phyloP scores from a whole-genome alignment of 1,140 invertebrate species.

The Alviniconcha marisindica region DNA sequence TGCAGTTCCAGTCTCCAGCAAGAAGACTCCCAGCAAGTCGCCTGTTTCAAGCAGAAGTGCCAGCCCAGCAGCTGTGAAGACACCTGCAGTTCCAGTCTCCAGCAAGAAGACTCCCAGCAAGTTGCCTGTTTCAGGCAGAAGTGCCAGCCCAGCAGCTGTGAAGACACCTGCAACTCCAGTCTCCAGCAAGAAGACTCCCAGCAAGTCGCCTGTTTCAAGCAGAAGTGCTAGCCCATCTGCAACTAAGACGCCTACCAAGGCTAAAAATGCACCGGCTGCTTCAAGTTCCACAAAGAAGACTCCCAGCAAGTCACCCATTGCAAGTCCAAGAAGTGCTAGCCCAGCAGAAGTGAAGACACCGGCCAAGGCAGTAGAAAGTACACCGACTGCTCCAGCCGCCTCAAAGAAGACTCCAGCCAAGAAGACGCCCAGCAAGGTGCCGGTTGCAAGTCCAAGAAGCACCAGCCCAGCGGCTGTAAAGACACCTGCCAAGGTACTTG shows the following conservation, averaged over 20 bases:
- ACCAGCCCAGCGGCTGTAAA: constrained; percentile 3
- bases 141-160: too few species aligned
- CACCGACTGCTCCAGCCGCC: neutral
- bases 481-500: neutral
- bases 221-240: too few species aligned
- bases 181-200: too few species aligned
- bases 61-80: constrained; percentile 24
- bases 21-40: neutral
- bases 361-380: too few species aligned
- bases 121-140: too few species aligned
- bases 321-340: neutral
- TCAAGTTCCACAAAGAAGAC: constrained; percentile 27
- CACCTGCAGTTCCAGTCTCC: too few species aligned
- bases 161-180: too few species aligned
- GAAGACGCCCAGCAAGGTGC: neutral
- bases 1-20: neutral
- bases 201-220: too few species aligned
- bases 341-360: neutral
- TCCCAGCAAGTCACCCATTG: constrained; percentile 27
- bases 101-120: too few species aligned
- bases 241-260: neutral
- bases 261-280: neutral
- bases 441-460: neutral
- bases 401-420: constrained; percentile 9
- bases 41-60: constrained; percentile 34